Base-by-base conservation (phyloP, 2,888 invertebrate species). In the Troides helena region DNA sequence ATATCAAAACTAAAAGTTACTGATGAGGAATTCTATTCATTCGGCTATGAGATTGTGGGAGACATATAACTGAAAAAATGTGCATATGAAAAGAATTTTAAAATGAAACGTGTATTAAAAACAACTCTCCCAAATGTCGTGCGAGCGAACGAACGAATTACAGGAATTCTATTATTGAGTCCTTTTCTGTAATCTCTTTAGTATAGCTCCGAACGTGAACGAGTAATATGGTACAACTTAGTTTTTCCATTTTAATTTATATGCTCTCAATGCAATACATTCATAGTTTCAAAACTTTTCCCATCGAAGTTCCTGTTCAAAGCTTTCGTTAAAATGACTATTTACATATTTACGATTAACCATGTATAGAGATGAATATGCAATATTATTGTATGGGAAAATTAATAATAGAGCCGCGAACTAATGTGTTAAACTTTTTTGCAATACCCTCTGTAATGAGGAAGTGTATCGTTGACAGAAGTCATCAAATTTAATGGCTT, bases 401-500 rank as follows among this genome's bases (percentile, higher is more conserved):
- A 50, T 50, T 50, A 21, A 25, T 58, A n/a, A 21, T 18, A 63
- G 57, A 68, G 68, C 60, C 14, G 43, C 59, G 4, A 63, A 68
- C 62, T 61, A 67, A 30, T 50, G 5, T 70, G 60, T 60, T 60
- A 50, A 68, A 62, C 66, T 63, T 68, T 69, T 70, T 65, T 66
- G 60, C 39, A 58, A 61, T 59, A 62, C 58, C 68, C 67, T 58
- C 70, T 65, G 70, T 72, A 71, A 72, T 71, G 74, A 72, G 77
- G 76, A 78, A 80, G 78, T 78, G 79, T 80, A 78, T 78, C 75
- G 77, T 75, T 84, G 84, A 83, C 82, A 81, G 77, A 78, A 75
- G 78, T 78, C 78, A 81, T 85, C 85, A 83, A 79, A 83, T 82
- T 78, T 85, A 83, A 84, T 85, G 80, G 81, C 76, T 78, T 79